Conservation (phyloP, 1,140 invertebrate species). For the Zaprionus camerounensis region DNA sequence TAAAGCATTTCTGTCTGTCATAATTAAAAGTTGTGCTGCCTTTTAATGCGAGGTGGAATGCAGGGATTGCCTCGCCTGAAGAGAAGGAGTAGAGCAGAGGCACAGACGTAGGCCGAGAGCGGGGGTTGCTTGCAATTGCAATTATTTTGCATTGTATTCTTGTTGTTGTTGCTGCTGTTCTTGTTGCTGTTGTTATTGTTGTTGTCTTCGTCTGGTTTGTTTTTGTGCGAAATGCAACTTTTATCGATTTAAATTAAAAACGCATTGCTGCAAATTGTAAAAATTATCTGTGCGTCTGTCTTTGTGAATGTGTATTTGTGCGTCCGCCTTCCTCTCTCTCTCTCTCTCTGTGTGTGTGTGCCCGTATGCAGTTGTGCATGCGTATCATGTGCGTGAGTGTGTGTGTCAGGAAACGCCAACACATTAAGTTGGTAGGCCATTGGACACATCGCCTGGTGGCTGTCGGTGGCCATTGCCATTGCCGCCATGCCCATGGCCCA, state of each 20-base stretch:
- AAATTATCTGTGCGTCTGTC: slow-evolving; percentile 73
- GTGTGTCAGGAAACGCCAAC: slow-evolving; percentile 71
- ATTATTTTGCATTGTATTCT: slow-evolving; percentile 70
- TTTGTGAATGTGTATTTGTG: slow-evolving; percentile 56
- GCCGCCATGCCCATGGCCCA: slow-evolving; percentile 66
- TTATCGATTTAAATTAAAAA: slow-evolving; percentile 83
- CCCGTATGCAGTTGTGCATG: slow-evolving; percentile 3
- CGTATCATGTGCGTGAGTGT: slow-evolving; percentile 8
- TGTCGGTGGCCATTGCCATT: slow-evolving; percentile 31
- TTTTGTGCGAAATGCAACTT: slow-evolving; percentile 78
- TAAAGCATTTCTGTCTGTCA: slow-evolving; percentile 33
- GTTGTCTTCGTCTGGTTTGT: slow-evolving; percentile 51
- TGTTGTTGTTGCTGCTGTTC: slow-evolving; percentile 40
- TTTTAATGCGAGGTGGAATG: slow-evolving; percentile 28
- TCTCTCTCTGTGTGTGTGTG: background rate
- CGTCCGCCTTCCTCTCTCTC: slow-evolving; percentile 13
- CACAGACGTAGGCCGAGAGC: slow-evolving; percentile 19
- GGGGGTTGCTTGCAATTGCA: slow-evolving; percentile 64
- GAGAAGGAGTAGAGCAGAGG: background rate
- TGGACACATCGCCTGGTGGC: slow-evolving; percentile 63
- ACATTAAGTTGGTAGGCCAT: slow-evolving; percentile 81
- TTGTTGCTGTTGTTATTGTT: slow-evolving; percentile 24
- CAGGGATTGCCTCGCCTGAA: slow-evolving; percentile 8
- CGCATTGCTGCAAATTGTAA: slow-evolving; percentile 81
- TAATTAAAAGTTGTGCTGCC: slow-evolving; percentile 44